Evolutionary conservation across 2,113 vertebrate species (phyloP), one percentile per base, ranked within the genome.

Genomic region (Syrmaticus mikado): DNA sequence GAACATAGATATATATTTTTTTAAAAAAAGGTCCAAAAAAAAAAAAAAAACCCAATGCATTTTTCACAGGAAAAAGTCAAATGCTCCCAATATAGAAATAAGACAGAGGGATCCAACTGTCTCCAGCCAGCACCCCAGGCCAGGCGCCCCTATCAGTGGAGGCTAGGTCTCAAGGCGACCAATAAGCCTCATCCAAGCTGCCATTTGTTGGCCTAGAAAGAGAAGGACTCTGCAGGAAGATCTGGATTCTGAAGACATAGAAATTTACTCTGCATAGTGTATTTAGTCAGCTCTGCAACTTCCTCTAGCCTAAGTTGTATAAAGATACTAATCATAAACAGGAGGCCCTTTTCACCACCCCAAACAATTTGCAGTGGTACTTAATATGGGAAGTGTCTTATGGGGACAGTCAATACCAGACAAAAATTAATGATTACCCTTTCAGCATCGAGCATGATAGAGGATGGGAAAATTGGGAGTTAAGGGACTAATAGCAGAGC

Each of bases 1-100:
- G 57, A 62, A 48, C 15, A 58, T 32, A 40, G 11, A 40, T 20
- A 32, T n/a, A 43, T 25, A 48, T 50, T 15, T 41, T 50, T 15
- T 41, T 5, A 24, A 52, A 27, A 52, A 46, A 32, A 12, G 60
- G 36, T 17, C 0, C 0, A 16, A 40, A 50, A n/a, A 71, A 77
- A 71, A 86, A 7, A n/a, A 62, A 40, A n/a, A 62, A 40, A 20
- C 20, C 20, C 15, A 46, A 34, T 21, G 8, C 30, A 4, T 16
- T 30, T 21, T 43, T 24, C 45, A 81, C 40, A 15, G 30, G 10
- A 53, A 70, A 48, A 66, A 20, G 41, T 32, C 3, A 40, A 85
- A 30, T 7, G 57, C 10, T 73, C 8, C 11, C 32, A 43, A 8
- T 30, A 66, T 28, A 70, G 34, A 72, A 93, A 40, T 8, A 78